Base-by-base conservation (phyloP, 2,113 vertebrate species). In the Lanius ludovicianus region DNA sequence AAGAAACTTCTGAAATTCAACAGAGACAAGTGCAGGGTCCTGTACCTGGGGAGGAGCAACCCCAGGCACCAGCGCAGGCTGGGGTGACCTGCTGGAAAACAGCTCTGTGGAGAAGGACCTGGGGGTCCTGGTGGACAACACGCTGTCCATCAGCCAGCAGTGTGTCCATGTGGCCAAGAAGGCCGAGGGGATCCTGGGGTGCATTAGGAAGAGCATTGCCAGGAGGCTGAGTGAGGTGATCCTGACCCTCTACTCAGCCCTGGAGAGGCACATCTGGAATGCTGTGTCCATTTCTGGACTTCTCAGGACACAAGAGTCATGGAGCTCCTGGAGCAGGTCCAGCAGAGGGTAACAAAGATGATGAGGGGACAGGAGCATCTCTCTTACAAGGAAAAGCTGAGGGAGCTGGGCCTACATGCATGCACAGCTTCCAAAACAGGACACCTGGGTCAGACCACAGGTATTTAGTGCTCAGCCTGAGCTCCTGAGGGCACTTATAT, bases 201-300 rank as follows among this genome's bases (percentile, higher is more conserved):
- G 5, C 56, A 37, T 3, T 50, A 65, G 33, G 33, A 57, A 44
- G 4, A 59, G 12, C 35, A 65, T 3, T 57, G 67, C 39, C 42
- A 2, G 52, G 1, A 57, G 10, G 15, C 6, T 0, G 0, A 50
- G 33, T 1, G 27, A 23, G 19, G 18, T 44, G 33, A 81, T 59
- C 22, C 44, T 73, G 31, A 0, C 22, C 42, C 15, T 50, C 27
- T 44, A 1, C 42, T 28, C 12, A 13, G 23, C 22, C 18, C 37
- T 39, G 9, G 12, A 20, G 13, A 27, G 27, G 10, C 22, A 73
- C 22, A 81, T 44, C 35, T 37, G 49, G 41, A 73, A 17, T 15
- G 6, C 42, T 73, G 27, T 44, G 37, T 31, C 31, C 31, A 50
- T 8, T 24, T n/a, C 44, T 89, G 27, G 52, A 15, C 31, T 50